Evolutionary conservation across 2,888 invertebrate genomes (phyloP).

Genomic region (Vesta saturnalis): DNA sequence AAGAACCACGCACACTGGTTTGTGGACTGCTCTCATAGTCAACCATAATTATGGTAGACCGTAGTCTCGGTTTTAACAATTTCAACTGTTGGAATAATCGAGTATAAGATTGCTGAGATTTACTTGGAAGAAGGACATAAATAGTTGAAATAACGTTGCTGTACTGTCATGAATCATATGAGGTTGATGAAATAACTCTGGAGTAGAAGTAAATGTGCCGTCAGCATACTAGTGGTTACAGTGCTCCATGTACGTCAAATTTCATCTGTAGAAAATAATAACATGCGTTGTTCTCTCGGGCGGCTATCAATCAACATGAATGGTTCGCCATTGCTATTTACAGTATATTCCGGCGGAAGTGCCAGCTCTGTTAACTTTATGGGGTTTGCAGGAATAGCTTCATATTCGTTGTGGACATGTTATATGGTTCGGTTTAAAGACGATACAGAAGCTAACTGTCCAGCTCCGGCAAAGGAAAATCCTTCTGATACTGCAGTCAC

Average conservation of each 20-base stretch:
- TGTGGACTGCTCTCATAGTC: constrained; percentile 23
- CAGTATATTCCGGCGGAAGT: background rate
- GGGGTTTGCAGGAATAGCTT: constrained; percentile 22
- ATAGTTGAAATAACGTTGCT: background rate
- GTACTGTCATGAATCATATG: background rate
- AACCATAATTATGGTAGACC: constrained; percentile 18
- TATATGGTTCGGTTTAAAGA: constrained; percentile 17
- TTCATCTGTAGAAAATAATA: too few relatives aligned
- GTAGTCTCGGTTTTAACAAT: constrained; percentile 9
- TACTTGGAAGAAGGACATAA: too few relatives aligned
- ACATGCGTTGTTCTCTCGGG: too few relatives aligned
- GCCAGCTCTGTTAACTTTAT: constrained; percentile 10
- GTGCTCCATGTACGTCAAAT: constrained; percentile 6
- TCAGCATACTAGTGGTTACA: constrained; percentile 38
- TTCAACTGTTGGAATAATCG: constrained; percentile 27
- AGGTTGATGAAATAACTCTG: constrained; percentile 33
- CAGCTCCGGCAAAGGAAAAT: constrained; percentile 18
- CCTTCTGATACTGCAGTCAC: constrained; percentile 10
- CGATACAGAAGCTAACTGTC: constrained; percentile 19
- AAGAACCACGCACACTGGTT: constrained; percentile 18
- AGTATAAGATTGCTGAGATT: too few relatives aligned
- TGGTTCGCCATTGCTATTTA: background rate
- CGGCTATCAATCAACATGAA: too few relatives aligned
- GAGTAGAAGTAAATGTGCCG: constrained; percentile 42
- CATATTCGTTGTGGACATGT: background rate